Percentiles rank a stretch among this genome's conserved stretches.
Evolutionary conservation across 2,113 vertebrate genomes (phyloP).

Genomic region (Eolophus roseicapilla): DNA sequence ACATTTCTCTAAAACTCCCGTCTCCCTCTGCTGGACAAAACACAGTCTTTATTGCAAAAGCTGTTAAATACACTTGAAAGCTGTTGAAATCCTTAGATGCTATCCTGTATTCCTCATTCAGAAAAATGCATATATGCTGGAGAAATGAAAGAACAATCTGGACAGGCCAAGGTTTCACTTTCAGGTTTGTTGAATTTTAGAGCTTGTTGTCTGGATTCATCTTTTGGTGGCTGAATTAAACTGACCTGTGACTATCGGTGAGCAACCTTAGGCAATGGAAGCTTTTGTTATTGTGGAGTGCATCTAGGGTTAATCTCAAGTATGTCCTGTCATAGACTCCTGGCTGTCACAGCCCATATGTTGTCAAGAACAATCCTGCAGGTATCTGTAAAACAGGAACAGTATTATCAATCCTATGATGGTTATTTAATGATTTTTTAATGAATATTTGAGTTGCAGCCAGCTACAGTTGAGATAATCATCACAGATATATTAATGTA

Average conservation of each 20-base stretch:
- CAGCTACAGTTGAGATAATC: neutral
- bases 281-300: neutral
- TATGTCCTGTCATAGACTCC: neutral
- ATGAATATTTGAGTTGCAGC: neutral
- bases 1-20: neutral
- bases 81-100: neutral
- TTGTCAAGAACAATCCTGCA: neutral
- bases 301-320: neutral
- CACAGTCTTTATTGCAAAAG: neutral
- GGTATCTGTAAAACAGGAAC: neutral
- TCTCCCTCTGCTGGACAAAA: slow-evolving; percentile 46
- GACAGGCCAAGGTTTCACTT: neutral
- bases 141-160: neutral
- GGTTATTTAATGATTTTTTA: neutral
- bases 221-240: neutral
- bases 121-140: neutral
- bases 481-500: neutral
- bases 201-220: neutral
- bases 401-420: neutral
- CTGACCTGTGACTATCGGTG: neutral
- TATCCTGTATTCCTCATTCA: neutral
- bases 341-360: neutral
- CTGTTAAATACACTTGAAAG: neutral
- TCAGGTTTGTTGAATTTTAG: neutral
- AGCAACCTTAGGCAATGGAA: neutral